Percentiles rank a stretch among this genome's conserved stretches.
phyloP scores from a whole-genome alignment of 2,888 invertebrate genomes.

The Tanypteryx hageni region DNA sequence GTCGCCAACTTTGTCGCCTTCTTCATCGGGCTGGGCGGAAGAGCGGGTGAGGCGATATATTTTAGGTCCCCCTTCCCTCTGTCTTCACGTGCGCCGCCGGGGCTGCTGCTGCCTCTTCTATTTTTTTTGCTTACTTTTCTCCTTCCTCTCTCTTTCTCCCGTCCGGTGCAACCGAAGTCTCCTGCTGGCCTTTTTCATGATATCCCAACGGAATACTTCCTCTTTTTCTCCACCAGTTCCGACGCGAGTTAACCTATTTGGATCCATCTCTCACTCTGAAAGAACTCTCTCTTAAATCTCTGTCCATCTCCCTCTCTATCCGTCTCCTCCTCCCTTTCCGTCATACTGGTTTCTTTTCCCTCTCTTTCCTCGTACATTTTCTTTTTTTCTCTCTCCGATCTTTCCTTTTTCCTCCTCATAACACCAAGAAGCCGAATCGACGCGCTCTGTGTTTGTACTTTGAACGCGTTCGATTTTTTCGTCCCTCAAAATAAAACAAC shows the following conservation, averaged over 20 bases:
- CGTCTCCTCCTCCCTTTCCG: no score
- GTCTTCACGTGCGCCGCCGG: constrained; percentile 9
- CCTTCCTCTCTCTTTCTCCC: background rate
- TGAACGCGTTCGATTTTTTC: background rate
- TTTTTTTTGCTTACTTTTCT: background rate
- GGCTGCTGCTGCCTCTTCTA: no score
- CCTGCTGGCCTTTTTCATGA: no score
- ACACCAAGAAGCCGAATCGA: background rate
- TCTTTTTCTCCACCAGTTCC: no score
- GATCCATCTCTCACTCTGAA: no score
- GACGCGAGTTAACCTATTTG: no score
- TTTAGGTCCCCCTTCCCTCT: constrained; percentile 4
- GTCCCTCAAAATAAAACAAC: background rate
- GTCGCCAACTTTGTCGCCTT: constrained; percentile 19
- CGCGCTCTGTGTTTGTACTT: background rate
- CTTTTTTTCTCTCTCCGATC: background rate
- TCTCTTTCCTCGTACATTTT: background rate
- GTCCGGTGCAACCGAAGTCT: background rate
- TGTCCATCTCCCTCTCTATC: no score
- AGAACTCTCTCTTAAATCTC: no score
- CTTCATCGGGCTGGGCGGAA: background rate
- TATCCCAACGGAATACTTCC: no score
- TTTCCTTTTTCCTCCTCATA: background rate
- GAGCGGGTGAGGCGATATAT: constrained; percentile 8
- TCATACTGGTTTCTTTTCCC: background rate